These are phyloP conservation scores for Gryllus bimaculatus DNA, from an alignment of 1,140 invertebrate species.

Conservation along the genomic window DNA sequence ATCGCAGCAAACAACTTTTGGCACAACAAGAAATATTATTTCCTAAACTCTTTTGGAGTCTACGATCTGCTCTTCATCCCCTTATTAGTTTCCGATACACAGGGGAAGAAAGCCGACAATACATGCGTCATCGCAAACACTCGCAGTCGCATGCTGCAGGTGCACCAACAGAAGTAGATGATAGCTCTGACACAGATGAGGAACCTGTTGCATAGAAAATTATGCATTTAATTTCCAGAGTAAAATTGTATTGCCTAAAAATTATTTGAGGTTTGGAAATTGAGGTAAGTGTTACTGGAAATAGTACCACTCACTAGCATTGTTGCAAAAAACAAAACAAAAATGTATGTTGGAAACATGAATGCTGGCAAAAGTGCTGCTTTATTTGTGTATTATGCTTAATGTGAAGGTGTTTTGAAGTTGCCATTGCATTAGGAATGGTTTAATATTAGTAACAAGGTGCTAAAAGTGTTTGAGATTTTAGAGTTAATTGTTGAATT, in stretches of 20 bases:
- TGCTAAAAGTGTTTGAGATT: neutral
- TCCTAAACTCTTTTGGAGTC: constrained; percentile 56
- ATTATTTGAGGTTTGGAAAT: neutral
- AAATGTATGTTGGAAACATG: neutral
- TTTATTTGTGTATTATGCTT: neutral
- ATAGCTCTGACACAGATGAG: constrained; percentile 19
- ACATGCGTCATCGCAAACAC: constrained; percentile 15
- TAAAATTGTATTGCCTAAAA: neutral
- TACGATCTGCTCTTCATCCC: constrained; percentile 58
- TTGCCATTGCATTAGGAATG: neutral
- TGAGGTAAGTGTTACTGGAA: neutral
- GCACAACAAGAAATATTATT: constrained; percentile 66
- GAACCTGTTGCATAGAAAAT: constrained; percentile 8
- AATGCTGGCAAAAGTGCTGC: neutral
- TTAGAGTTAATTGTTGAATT: neutral
- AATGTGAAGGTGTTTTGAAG: neutral
- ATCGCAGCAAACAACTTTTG: constrained; percentile 58
- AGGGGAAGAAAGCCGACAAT: constrained; percentile 35
- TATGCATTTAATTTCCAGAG: neutral
- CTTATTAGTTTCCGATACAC: constrained; percentile 52
- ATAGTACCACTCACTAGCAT: neutral
- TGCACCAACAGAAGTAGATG: constrained; percentile 3
- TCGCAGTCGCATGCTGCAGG: constrained; percentile 9
- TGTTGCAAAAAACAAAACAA: neutral
- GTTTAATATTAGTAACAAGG: neutral